phyloP scores from a whole-genome alignment of 2,797 vertebrate species.

The Periophthalmus magnuspinnatus region DNA sequence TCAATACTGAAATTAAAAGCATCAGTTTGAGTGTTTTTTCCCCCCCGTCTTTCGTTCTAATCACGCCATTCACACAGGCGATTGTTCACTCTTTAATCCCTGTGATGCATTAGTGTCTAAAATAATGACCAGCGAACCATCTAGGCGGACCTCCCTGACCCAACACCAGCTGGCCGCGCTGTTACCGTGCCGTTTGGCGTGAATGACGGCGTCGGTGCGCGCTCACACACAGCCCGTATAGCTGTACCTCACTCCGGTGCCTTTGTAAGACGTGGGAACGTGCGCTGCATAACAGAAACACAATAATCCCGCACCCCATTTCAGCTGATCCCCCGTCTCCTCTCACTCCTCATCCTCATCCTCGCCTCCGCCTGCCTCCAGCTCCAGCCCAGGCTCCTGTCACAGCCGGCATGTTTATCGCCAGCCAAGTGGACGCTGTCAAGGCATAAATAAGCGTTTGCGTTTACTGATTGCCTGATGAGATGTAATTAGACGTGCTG shows the following conservation, averaged over 20 bases:
- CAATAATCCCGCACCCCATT: slow-evolving; percentile 8
- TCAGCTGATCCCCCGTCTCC: slow-evolving; percentile 21
- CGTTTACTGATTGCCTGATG: slow-evolving; percentile 57
- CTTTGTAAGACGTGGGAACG: slow-evolving; percentile 27
- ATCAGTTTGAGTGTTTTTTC: slow-evolving; percentile 28
- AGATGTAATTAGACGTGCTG: slow-evolving; percentile 59
- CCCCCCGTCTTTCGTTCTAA: slow-evolving; percentile 18
- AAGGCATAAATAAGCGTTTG: slow-evolving; percentile 46
- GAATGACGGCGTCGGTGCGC: not conserved
- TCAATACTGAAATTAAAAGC: slow-evolving; percentile 26
- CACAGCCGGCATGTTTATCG: slow-evolving; percentile 25
- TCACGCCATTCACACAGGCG: slow-evolving; percentile 27
- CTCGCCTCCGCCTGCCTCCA: slow-evolving; percentile 17
- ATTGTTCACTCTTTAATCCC: slow-evolving; percentile 40
- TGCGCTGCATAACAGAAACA: slow-evolving; percentile 41
- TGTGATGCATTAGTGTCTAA: slow-evolving; percentile 34
- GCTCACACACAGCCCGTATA: not conserved
- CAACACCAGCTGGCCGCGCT: slow-evolving; percentile 16
- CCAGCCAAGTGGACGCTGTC: slow-evolving; percentile 35
- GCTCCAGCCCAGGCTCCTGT: slow-evolving; percentile 13
- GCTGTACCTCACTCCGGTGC: not conserved
- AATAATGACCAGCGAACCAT: slow-evolving; percentile 18
- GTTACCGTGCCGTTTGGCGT: slow-evolving; percentile 5
- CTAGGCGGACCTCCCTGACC: slow-evolving; percentile 27
- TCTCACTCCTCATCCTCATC: not conserved